phyloP scores from a whole-genome alignment of 1,140 invertebrate species.

The Rhysida immarginata region DNA sequence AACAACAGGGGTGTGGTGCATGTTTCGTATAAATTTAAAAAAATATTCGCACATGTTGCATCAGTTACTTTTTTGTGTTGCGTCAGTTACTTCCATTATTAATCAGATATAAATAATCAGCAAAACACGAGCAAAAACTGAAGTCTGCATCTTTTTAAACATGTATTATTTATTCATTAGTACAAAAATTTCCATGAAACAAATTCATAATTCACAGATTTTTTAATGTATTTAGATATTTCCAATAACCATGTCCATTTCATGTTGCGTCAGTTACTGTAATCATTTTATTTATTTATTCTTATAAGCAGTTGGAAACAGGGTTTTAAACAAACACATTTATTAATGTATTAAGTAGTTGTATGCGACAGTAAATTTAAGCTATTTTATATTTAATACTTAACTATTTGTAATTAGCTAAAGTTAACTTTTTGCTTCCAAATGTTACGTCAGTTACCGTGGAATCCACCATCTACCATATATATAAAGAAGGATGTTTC shows the following conservation, averaged over 20 bases:
- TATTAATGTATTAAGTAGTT: background rate
- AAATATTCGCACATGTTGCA: background rate
- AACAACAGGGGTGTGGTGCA: background rate
- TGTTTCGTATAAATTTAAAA: background rate
- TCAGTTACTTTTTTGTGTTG: background rate
- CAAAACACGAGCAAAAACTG: background rate
- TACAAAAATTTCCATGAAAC: background rate
- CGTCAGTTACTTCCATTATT: background rate
- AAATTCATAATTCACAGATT: background rate
- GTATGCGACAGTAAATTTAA: background rate
- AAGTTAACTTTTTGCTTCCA: too few relatives aligned
- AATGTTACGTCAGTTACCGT: too few relatives aligned
- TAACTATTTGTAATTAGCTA: too few relatives aligned
- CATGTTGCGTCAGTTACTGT: background rate
- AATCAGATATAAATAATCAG: background rate
- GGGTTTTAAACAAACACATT: background rate
- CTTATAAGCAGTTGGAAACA: background rate
- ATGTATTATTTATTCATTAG: background rate
- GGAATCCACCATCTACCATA: too few relatives aligned
- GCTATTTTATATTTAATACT: background rate
- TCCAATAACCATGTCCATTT: background rate
- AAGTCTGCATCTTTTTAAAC: background rate
- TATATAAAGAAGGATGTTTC: too few relatives aligned
- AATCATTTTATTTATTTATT: background rate
- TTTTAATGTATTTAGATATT: background rate